phyloP scores from a whole-genome alignment of 2,888 invertebrate species.

The Pristionchus japonicus region DNA sequence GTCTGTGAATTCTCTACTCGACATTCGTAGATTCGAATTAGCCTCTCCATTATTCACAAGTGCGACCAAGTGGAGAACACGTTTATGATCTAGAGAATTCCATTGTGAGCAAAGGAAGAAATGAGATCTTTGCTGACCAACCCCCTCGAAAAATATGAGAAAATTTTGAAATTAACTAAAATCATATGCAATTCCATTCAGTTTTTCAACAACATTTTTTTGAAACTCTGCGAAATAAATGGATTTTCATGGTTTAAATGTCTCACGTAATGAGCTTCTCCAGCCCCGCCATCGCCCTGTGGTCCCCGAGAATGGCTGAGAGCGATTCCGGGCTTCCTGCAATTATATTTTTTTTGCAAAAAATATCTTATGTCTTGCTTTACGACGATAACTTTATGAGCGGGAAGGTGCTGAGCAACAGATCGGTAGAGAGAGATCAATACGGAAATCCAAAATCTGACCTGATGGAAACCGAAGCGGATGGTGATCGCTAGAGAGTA shows the following conservation, averaged over 20 bases:
- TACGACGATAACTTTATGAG: too few species aligned
- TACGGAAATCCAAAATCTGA: not conserved
- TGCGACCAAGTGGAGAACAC: not conserved
- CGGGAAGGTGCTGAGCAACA: not conserved
- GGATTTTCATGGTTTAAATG: not conserved
- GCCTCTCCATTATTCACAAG: not conserved
- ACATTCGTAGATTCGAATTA: not conserved
- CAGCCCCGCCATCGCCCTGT: slow-evolving; percentile 61
- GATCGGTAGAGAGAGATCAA: too few species aligned
- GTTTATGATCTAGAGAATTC: not conserved
- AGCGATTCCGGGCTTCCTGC: slow-evolving; percentile 29
- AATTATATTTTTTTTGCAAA: not conserved
- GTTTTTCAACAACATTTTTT: not conserved
- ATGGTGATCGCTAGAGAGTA: not conserved
- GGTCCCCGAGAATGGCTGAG: slow-evolving; percentile 55
- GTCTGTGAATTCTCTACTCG: not conserved
- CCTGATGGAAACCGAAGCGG: not conserved
- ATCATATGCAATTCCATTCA: not conserved
- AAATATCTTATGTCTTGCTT: not conserved
- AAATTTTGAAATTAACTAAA: not conserved
- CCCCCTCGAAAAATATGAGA: not conserved
- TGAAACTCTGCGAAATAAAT: not conserved
- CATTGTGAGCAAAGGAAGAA: not conserved
- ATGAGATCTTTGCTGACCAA: not conserved
- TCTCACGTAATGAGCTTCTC: slow-evolving; percentile 64